These are phyloP conservation scores for Hippopotamus amphibius DNA, from an alignment of 2,113 vertebrate species.

Conservation along the genomic window DNA sequence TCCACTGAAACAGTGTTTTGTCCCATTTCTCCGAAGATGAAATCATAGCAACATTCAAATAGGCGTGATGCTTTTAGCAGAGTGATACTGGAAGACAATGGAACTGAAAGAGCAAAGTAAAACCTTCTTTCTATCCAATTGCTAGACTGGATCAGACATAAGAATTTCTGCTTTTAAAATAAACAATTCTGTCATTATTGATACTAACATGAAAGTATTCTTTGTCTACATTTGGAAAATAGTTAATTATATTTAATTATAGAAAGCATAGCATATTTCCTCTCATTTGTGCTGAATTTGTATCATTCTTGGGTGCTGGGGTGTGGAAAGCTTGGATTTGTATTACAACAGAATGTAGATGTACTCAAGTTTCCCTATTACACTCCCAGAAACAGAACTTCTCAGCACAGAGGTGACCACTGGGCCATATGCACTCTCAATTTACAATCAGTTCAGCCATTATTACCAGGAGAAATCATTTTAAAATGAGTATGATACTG, in stretches of 20 bases:
- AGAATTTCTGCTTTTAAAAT: background rate
- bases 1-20: constrained; percentile 52
- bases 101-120: constrained; percentile 58
- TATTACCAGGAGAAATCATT: background rate
- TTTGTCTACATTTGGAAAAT: background rate
- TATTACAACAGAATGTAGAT: background rate
- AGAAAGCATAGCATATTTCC: background rate
- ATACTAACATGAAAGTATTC: background rate
- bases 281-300: background rate
- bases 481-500: background rate
- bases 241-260: background rate
- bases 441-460: background rate
- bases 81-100: background rate
- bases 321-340: background rate
- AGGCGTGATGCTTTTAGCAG: background rate
- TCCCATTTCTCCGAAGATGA: constrained; percentile 38
- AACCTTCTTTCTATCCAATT: constrained; percentile 59
- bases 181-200: background rate
- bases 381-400: background rate
- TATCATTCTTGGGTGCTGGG: background rate
- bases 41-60: constrained; percentile 11
- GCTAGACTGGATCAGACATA: background rate
- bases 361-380: background rate
- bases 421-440: background rate
- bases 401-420: background rate